Evolutionary conservation across 2,113 vertebrate species (phyloP), one percentile per base, ranked within the genome.

Genomic region (Casuarius casuarius): DNA sequence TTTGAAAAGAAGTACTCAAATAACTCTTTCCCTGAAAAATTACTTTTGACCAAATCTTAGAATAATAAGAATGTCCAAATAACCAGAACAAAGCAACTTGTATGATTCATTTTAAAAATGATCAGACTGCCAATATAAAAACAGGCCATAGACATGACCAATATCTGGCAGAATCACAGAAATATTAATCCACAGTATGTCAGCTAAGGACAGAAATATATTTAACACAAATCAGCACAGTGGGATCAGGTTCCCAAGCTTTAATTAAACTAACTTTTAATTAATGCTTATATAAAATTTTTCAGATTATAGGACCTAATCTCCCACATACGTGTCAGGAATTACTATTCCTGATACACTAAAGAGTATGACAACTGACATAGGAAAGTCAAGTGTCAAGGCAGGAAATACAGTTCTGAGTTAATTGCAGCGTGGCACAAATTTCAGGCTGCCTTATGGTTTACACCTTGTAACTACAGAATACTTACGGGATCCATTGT

Each of bases 401-500:
- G 13, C 28, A 92, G 70, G 46, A 90, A 92, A 38, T 0, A 59
- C 3, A 76, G 28, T 61, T 91, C 22, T 29, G 31, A 73, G 65
- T 46, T 79, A 80, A 66, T 12, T 29, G 22, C 12, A 76, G 21
- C 15, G 62, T 13, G 38, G 20, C 12, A 46, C 6, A n/a, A 40
- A 54, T 29, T 78, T 62, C 29, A 68, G 16, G 29, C 7, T 71
- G 28, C 51, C 29, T 48, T 35, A 83, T 0, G 2, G 25, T 29
- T 94, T 75, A 65, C 9, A 33, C 7, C 10, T 76, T 18, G 33
- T 33, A 65, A 76, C 52, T 77, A 52, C 76, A 61, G 33, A 79
- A 93, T 82, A 97, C 96, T 97, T 93, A 96, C 95, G 63, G 91
- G 91, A 93, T 74, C 82, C 95, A 95, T 0, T 94, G 94, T 44